Percentiles rank a stretch among this genome's conserved stretches.
phyloP scores from a whole-genome alignment of 2,113 vertebrate genomes.

The Ondatra zibethicus region DNA sequence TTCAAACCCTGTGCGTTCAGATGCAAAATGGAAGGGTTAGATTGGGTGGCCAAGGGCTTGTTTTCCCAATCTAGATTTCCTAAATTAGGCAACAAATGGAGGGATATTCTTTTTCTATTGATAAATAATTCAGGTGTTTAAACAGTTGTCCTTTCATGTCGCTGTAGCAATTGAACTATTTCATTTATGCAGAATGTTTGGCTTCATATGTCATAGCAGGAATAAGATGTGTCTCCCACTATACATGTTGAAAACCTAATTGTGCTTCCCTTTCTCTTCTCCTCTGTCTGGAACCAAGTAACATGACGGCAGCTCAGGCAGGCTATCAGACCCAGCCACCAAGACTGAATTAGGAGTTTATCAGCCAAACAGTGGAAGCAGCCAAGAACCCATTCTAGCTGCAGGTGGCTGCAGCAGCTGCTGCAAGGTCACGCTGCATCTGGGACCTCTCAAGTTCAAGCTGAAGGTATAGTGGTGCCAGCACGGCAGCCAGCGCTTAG shows the following conservation, averaged over 20 bases:
- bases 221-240: not conserved
- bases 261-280: not conserved
- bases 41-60: not conserved
- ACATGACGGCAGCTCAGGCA: not conserved
- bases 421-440: not conserved
- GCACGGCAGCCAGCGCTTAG: not conserved
- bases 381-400: not conserved
- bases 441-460: not conserved
- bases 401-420: slow-evolving; percentile 26
- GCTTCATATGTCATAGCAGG: not conserved
- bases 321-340: not conserved
- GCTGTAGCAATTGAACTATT: not conserved
- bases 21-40: not conserved
- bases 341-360: not conserved
- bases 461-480: not conserved
- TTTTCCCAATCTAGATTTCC: slow-evolving; percentile 1
- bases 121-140: not conserved
- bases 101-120: not conserved
- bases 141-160: not conserved
- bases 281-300: not conserved
- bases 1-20: not conserved
- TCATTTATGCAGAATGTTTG: not conserved
- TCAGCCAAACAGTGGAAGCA: not conserved
- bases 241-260: not conserved
- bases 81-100: not conserved